Evolutionary conservation across 2,888 invertebrate genomes (phyloP), one percentile per base, ranked within the genome.

Genomic region (Thereva unica): DNA sequence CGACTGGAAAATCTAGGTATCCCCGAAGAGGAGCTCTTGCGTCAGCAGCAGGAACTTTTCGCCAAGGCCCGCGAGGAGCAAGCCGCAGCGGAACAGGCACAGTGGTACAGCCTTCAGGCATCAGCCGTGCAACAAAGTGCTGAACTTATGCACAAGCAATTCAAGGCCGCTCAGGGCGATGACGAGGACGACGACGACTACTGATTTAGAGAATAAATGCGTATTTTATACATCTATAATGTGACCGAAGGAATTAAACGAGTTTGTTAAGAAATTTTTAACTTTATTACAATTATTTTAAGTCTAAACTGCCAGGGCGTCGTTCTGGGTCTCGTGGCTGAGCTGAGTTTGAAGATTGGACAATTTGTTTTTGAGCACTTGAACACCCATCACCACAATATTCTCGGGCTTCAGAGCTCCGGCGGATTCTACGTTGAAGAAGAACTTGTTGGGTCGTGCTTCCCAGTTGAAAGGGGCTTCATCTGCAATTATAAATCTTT

Each of bases 41-140:
- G 96, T 65, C 97, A 98, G 78, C 99, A 99, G 76, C 97, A 98
- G 80, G 97, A 96, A 83, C 83, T 99, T 34, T 98, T 99, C 86
- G 97, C 97, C 5, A 95, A 93, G 86, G 96, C 96, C 2, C 84
- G 95, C 70, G 93, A 94, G 78, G 93, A 95, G 78, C 95, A 96
- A 82, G 95, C 95, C 5, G 93, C 90, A 66, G 92, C 93, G 71
- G 91, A 94, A 70, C 95, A 96, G 75, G 95, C 95, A 73, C 94
- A 96, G 76, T 95, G 95, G 93, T 88, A 95, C 74, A 95, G 94
- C 71, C 76, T 80, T 71, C 82, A 82, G 70, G 80, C 80, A 74
- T 87, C 85, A 23, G 85, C 86, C 12, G 84, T 85, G 2, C 85
- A 85, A 73, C 83, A 83, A 75, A 77, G 73, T 78, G 83, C 67